Percentiles rank a stretch among this genome's conserved stretches.
Conservation (phyloP, 2,888 invertebrate genomes). For the Caenorhabditis doughertyi region DNA sequence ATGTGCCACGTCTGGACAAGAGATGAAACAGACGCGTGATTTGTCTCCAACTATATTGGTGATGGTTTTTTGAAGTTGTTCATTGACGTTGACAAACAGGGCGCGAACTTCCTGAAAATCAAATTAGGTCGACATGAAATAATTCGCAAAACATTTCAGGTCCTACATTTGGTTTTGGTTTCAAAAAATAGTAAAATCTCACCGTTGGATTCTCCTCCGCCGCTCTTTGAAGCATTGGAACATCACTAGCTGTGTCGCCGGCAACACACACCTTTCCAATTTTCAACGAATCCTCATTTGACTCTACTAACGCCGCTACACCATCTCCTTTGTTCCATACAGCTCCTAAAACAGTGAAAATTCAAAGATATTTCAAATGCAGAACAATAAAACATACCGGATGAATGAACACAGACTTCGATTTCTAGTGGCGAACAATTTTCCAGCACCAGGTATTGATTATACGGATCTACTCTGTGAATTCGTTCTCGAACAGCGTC, state of each 20-base stretch:
- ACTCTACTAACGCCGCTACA: slow-evolving; percentile 67
- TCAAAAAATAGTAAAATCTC: not conserved
- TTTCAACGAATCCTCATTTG: slow-evolving; percentile 56
- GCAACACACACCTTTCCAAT: slow-evolving; percentile 79
- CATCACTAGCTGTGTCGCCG: slow-evolving; percentile 81
- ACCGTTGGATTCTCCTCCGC: slow-evolving; percentile 77
- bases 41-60: slow-evolving; percentile 70
- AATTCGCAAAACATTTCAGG: no score
- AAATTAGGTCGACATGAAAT: no score
- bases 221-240: slow-evolving; percentile 81
- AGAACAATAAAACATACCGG: slow-evolving; percentile 65
- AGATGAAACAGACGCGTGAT: slow-evolving; percentile 77
- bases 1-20: slow-evolving; percentile 82
- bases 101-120: slow-evolving; percentile 54
- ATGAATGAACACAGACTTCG: slow-evolving; percentile 77
- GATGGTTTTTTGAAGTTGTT: slow-evolving; percentile 70
- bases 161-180: not conserved
- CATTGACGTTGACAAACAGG: slow-evolving; percentile 76
- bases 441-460: slow-evolving; percentile 77
- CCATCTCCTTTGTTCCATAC: slow-evolving; percentile 74
- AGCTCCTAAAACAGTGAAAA: no score
- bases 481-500: slow-evolving; percentile 80
- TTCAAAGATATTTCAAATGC: no score
- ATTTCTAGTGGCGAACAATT: slow-evolving; percentile 81
- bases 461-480: slow-evolving; percentile 79